Evolutionary conservation across 2,113 vertebrate genomes (phyloP).

Genomic region (Coregonus clupeaformis): DNA sequence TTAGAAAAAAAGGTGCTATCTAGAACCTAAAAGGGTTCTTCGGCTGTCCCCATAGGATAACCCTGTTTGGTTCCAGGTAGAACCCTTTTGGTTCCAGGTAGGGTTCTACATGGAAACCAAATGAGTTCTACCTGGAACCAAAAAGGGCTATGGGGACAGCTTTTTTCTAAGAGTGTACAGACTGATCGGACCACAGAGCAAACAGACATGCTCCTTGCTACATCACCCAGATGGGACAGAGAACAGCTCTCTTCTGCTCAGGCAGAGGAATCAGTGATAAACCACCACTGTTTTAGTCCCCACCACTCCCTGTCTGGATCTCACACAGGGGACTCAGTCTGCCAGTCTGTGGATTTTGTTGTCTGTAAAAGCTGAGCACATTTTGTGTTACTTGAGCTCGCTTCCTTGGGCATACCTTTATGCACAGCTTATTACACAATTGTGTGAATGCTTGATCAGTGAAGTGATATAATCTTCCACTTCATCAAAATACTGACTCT

Average conservation of each 20-base stretch:
- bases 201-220: slow-evolving; percentile 9
- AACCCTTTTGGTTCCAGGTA: too few species aligned
- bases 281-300: background rate
- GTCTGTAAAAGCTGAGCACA: slow-evolving; percentile 19
- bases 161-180: too few species aligned
- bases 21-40: too few species aligned
- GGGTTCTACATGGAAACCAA: too few species aligned
- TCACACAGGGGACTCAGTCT: background rate
- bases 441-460: slow-evolving; percentile 1
- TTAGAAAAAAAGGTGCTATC: background rate
- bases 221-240: background rate
- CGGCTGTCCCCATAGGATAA: too few species aligned
- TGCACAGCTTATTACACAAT: slow-evolving; percentile 23
- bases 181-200: slow-evolving; percentile 16
- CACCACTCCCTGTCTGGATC: slow-evolving; percentile 25
- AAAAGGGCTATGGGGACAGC: too few species aligned
- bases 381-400: slow-evolving; percentile 5
- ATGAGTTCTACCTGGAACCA: too few species aligned
- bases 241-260: background rate
- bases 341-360: slow-evolving; percentile 1
- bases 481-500: slow-evolving; percentile 19
- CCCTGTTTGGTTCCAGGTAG: too few species aligned
- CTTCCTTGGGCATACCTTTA: background rate
- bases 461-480: slow-evolving; percentile 23
- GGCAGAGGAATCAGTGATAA: background rate